These are phyloP conservation scores for Nannospalax galili DNA, from an alignment of 2,113 vertebrate genomes.

Conservation along the genomic window DNA sequence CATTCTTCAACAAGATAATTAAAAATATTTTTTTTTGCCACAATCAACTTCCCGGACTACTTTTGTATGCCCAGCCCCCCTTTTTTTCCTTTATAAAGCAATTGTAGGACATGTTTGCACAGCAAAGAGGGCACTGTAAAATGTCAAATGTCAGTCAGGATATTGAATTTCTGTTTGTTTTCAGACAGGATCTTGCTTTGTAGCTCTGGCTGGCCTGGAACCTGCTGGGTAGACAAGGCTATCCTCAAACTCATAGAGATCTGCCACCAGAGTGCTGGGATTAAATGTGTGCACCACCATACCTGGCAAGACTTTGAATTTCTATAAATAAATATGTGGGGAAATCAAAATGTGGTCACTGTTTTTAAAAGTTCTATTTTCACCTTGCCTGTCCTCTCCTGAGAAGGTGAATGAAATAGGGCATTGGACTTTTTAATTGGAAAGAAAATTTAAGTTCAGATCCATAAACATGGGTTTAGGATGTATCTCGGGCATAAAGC, in stretches of 20 bases:
- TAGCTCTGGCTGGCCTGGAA: not conserved
- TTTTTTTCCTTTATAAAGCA: conserved; percentile 54
- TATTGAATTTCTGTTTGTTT: conserved; percentile 5
- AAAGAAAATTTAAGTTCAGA: conserved; percentile 46
- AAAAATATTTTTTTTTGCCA: conserved; percentile 37
- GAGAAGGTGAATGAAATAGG: not conserved
- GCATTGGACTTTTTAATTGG: conserved; percentile 11
- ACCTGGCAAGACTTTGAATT: not conserved
- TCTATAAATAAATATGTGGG: not conserved
- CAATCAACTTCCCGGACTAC: conserved; percentile 51
- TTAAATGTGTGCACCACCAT: not conserved
- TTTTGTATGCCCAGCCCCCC: not conserved
- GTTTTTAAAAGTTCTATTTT: not conserved
- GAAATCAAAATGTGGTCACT: not conserved
- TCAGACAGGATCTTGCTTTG: not conserved
- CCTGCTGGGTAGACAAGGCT: not conserved
- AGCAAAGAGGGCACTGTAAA: conserved; percentile 20
- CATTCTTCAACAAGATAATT: conserved; percentile 71
- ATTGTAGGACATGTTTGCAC: not conserved
- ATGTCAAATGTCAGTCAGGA: not conserved
- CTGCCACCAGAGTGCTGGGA: not conserved
- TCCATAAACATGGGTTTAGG: not conserved
- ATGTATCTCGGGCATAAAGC: not conserved
- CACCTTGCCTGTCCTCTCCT: not conserved
- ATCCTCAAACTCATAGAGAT: not conserved